Conservation (phyloP, 2,113 vertebrate species). For the Ariopsis seemanni region DNA sequence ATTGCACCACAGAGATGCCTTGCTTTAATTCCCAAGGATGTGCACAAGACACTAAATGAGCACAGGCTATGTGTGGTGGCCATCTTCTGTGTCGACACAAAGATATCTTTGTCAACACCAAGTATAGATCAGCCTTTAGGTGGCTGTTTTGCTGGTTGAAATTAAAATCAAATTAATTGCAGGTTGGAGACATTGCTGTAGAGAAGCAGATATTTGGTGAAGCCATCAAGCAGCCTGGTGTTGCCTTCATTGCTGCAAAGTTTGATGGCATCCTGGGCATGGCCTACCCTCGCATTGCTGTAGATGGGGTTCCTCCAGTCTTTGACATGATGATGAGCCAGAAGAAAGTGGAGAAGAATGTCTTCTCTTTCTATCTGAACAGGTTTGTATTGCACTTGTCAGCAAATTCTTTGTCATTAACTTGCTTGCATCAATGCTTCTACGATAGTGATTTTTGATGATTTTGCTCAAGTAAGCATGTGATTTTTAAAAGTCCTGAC, state of each 20-base stretch:
- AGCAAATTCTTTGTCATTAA: neutral
- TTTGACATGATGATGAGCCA: constrained; percentile 92
- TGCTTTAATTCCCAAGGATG: neutral
- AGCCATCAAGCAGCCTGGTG: constrained; percentile 88
- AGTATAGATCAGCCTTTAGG: neutral
- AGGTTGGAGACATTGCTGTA: constrained; percentile 73
- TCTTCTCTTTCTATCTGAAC: constrained; percentile 97
- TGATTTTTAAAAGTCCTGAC: neutral
- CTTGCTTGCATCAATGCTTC: neutral
- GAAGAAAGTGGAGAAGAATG: constrained; percentile 81
- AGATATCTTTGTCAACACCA: too few relatives aligned
- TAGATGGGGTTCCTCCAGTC: constrained; percentile 79
- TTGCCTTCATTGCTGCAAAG: constrained; percentile 88
- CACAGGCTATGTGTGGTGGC: neutral
- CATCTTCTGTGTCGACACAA: neutral
- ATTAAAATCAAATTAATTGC: neutral
- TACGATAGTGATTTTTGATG: neutral
- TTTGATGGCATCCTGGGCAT: constrained; percentile 96
- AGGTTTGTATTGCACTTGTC: constrained; percentile 69
- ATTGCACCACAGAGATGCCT: neutral
- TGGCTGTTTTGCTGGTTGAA: neutral
- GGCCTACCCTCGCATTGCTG: constrained; percentile 85
- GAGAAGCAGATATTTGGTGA: constrained; percentile 85
- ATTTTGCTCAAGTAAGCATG: neutral
- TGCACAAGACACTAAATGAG: neutral